These are phyloP conservation scores for Coluber constrictor DNA, from an alignment of 2,797 vertebrate genomes.

Conservation along the genomic window DNA sequence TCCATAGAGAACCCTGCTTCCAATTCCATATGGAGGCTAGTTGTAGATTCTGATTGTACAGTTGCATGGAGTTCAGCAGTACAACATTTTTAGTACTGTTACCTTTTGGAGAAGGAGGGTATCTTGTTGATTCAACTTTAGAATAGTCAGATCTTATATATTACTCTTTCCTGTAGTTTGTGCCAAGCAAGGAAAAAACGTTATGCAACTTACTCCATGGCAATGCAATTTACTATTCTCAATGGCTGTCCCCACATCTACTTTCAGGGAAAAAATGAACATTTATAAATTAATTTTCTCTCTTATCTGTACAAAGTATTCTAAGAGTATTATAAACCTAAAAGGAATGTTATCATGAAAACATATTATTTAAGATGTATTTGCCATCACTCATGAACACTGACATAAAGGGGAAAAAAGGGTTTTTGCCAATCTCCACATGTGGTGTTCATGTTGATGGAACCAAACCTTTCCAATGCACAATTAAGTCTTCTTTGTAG, in stretches of 20 bases:
- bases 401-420: neutral
- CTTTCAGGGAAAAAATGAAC: neutral
- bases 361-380: neutral
- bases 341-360: neutral
- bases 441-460: neutral
- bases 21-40: neutral
- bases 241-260: neutral
- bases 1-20: neutral
- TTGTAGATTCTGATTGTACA: neutral
- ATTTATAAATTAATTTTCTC: neutral
- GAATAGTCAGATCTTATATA: neutral
- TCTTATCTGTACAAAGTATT: neutral
- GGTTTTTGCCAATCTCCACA: neutral
- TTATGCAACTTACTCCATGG: neutral
- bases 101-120: neutral
- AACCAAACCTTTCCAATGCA: neutral
- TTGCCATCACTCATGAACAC: neutral
- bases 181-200: neutral
- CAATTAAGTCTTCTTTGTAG: neutral
- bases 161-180: neutral
- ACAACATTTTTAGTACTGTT: neutral
- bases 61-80: neutral
- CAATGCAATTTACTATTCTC: neutral
- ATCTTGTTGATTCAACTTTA: neutral
- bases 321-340: neutral